Evolutionary conservation across 2,888 invertebrate genomes (phyloP), one percentile per base, ranked within the genome.

Genomic region (Sinotaia quadrata): DNA sequence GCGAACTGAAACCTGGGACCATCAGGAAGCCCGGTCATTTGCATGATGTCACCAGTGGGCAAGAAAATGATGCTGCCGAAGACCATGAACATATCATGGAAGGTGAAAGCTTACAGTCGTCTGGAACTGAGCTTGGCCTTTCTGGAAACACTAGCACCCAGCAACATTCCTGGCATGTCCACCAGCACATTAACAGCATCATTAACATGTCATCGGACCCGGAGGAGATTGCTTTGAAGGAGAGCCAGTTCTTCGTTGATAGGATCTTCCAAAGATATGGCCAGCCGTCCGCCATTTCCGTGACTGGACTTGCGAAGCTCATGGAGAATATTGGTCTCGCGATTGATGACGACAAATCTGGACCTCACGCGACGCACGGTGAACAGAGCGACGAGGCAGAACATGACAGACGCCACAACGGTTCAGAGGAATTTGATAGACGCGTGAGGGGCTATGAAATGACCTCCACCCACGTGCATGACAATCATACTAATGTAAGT

Each of bases 241-340:
- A 60, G 41, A 60, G 41, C 44, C n/a, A 44, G 15, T 60, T 31
- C 27, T 60, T 60, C 18, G 24, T 60, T 24, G 21, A 47, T 21
- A 60, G 47, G 41, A 44, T 60, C 44, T 60, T 60, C 47, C 15
- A 29, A 15, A 60, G 47, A 31, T 60, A 60, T n/a, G 54, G 54
- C 54, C 1, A n/a, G 18, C n/a, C 5, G 21, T 24, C 54, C 27
- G n/a, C 54, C 27, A 21, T 54, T n/a, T 24, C 21, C 10, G 18
- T 21, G 1, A 15, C 5, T 10, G 54, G 27, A 1, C 54, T 54
- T 7, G 27, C 5, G 31, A 2, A 18, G 54, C 31, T 54, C 27
- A 5, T 54, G 5, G 18, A 24, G 2, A 54, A 18, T 31, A 24
- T 54, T 3, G 54, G 54, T 2, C 2, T 54, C 2, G 24, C 54